These are phyloP conservation scores for Phaetusa simplex DNA, from an alignment of 2,113 vertebrate genomes.

Conservation along the genomic window DNA sequence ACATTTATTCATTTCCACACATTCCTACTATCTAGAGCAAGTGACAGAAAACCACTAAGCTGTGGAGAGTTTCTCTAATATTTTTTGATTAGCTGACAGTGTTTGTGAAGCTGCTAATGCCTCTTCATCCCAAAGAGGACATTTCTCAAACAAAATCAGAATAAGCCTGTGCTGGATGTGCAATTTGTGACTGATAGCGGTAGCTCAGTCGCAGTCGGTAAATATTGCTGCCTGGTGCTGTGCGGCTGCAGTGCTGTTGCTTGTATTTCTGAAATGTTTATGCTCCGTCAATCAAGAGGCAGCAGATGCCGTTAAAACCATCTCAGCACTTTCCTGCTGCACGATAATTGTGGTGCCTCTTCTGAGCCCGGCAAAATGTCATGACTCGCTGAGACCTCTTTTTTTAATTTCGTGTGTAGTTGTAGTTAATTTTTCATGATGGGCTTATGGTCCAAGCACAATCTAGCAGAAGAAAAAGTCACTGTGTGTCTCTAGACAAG, in stretches of 20 bases:
- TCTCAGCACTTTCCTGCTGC: neutral
- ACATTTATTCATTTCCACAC: neutral
- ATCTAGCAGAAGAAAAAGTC: neutral
- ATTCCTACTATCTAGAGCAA: neutral
- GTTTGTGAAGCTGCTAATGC: conserved; percentile 29
- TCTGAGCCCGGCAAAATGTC: neutral
- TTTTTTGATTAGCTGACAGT: conserved; percentile 40
- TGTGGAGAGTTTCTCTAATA: neutral
- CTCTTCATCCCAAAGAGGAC: conserved; percentile 16
- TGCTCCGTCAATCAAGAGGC: conserved; percentile 10
- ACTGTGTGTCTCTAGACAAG: neutral
- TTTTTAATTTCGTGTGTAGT: neutral
- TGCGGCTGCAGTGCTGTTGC: neutral
- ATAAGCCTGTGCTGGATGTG: neutral
- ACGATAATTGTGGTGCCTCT: neutral
- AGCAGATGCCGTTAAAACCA: neutral
- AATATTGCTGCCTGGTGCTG: neutral
- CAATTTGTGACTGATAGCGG: neutral
- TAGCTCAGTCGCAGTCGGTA: neutral
- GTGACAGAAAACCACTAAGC: neutral
- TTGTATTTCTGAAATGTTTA: neutral
- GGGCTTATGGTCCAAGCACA: neutral
- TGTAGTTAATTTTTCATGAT: neutral
- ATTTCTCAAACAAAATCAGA: neutral
- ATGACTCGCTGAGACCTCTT: neutral